Conservation (phyloP, 2,113 vertebrate species). For the Callithrix jacchus region DNA sequence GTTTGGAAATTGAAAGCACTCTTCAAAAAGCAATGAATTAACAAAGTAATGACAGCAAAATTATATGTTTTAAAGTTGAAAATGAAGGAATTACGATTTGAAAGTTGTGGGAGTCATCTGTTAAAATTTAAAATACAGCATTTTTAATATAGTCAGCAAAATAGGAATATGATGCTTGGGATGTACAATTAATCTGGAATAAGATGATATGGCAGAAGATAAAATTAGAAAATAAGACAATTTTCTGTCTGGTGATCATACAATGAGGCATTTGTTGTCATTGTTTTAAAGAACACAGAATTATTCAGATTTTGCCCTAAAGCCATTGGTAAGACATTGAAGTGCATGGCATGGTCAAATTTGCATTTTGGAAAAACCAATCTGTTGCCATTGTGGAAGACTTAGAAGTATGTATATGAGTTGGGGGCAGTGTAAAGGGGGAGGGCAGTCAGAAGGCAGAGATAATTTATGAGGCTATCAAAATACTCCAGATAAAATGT, state of each 20-base stretch:
- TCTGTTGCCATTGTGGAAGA: neutral
- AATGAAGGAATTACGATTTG: neutral
- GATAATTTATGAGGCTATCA: neutral
- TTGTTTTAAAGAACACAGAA: neutral
- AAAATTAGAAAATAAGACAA: neutral
- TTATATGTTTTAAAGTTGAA: neutral
- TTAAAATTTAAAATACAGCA: constrained; percentile 12
- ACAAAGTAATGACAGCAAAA: neutral
- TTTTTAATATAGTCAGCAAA: neutral
- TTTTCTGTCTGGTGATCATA: neutral
- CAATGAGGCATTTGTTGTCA: neutral
- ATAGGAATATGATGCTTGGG: neutral
- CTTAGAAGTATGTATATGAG: neutral
- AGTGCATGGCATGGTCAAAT: neutral
- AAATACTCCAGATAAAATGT: neutral
- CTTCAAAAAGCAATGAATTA: neutral
- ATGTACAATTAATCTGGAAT: neutral
- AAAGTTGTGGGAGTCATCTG: neutral
- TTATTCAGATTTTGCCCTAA: neutral
- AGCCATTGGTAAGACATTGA: neutral
- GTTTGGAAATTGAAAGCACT: neutral
- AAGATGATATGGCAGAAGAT: neutral
- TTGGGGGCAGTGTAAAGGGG: fast-evolving
- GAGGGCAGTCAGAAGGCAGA: neutral
- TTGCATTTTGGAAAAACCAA: neutral